phyloP scores from a whole-genome alignment of 2,113 vertebrate species.

The Ceuthmochares aereus region DNA sequence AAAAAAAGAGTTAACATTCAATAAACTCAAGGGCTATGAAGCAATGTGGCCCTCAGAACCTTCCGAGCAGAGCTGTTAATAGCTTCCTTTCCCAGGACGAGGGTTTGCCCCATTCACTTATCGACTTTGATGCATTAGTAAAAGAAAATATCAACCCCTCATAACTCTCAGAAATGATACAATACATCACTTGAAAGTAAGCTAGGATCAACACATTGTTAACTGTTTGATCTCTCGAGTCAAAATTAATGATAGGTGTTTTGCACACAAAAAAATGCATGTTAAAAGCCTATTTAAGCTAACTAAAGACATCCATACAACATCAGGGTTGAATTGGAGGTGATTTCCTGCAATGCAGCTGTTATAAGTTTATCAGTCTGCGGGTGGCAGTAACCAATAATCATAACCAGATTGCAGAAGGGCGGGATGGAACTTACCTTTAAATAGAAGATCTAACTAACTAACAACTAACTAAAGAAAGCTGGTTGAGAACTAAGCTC shows the following conservation, averaged over 20 bases:
- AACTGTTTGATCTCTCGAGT: constrained; percentile 81
- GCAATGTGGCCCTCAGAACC: constrained; percentile 60
- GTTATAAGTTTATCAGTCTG: constrained; percentile 83
- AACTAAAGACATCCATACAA: constrained; percentile 79
- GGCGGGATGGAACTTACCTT: constrained; percentile 65
- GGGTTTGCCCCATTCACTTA: constrained; percentile 57
- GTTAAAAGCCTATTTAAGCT: constrained; percentile 78
- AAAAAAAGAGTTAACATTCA: constrained; percentile 67
- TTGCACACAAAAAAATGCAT: constrained; percentile 76
- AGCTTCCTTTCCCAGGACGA: constrained; percentile 78
- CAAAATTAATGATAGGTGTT: constrained; percentile 81
- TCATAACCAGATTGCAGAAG: constrained; percentile 77
- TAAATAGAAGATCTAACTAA: constrained; percentile 46
- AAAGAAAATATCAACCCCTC: constrained; percentile 72
- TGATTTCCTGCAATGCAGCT: constrained; percentile 83
- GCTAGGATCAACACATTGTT: constrained; percentile 83
- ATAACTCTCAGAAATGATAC: constrained; percentile 76
- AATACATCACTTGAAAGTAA: constrained; percentile 80
- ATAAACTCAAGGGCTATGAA: constrained; percentile 63
- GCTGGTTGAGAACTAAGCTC: constrained; percentile 12
- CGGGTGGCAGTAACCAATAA: constrained; percentile 81
- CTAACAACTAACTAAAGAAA: constrained; percentile 1
- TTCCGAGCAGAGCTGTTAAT: constrained; percentile 75
- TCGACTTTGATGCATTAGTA: constrained; percentile 70
- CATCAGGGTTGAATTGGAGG: constrained; percentile 77